Conservation (phyloP, 2,113 vertebrate genomes). For the Butorides virescens region DNA sequence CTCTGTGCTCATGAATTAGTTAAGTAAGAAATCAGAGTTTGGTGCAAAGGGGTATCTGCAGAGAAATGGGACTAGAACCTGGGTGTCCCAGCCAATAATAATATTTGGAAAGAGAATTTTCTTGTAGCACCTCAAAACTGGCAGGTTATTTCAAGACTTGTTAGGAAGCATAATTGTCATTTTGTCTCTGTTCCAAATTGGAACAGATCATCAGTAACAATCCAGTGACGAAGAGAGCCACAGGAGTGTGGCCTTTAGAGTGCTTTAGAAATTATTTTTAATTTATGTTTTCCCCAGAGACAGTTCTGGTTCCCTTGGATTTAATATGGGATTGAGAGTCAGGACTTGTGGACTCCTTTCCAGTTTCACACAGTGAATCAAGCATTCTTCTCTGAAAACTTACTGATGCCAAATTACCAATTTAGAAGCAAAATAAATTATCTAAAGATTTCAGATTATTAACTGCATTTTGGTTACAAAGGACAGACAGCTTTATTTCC, state of each 20-base stretch:
- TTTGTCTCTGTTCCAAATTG: slow-evolving; percentile 46
- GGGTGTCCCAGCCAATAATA: background rate
- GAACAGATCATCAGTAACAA: slow-evolving; percentile 6
- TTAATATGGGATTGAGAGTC: background rate
- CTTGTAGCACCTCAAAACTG: background rate
- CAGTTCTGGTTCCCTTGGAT: background rate
- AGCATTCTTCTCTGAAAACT: background rate
- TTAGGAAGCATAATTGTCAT: slow-evolving; percentile 14
- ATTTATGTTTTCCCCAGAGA: slow-evolving; percentile 12
- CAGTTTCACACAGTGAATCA: background rate
- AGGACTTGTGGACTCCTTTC: background rate
- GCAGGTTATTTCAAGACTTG: background rate
- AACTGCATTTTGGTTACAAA: background rate
- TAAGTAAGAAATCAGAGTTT: background rate
- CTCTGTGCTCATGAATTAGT: background rate
- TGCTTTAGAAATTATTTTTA: slow-evolving; percentile 8
- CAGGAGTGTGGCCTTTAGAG: background rate
- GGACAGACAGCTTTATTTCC: background rate
- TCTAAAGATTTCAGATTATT: background rate
- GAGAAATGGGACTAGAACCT: background rate
- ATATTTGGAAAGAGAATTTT: background rate
- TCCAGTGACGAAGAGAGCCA: background rate
- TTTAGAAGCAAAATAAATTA: background rate
- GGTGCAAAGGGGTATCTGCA: background rate
- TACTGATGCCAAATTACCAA: background rate